These are phyloP conservation scores for Manacus vitellinus DNA, from an alignment of 2,113 vertebrate genomes.

Conservation along the genomic window DNA sequence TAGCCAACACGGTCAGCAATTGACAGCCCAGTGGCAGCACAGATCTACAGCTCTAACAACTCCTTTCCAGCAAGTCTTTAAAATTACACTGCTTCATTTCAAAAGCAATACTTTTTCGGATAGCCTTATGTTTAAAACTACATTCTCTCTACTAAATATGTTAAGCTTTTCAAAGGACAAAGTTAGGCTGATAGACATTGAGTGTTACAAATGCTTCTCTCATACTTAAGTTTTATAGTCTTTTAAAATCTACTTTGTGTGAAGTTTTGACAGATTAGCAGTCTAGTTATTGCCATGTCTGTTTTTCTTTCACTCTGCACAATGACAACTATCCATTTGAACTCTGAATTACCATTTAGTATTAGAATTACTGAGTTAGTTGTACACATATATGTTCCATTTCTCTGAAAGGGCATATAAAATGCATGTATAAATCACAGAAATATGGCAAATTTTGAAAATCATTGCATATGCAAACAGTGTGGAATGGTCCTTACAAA, in stretches of 20 bases:
- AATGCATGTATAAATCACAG: fast-evolving
- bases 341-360: neutral
- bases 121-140: neutral
- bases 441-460: neutral
- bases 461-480: neutral
- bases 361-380: neutral
- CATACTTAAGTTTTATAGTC: neutral
- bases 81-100: neutral
- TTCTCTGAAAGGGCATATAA: neutral
- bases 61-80: neutral
- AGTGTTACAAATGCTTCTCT: neutral
- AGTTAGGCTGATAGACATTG: neutral
- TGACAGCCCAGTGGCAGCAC: neutral
- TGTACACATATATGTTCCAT: neutral
- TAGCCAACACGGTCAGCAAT: neutral
- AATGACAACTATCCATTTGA: neutral
- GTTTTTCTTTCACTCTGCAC: neutral
- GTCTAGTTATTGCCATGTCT: neutral
- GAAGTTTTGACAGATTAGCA: neutral
- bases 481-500: neutral
- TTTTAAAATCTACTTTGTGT: neutral
- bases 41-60: neutral
- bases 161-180: neutral
- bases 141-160: neutral
- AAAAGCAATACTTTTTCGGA: neutral